Evolutionary conservation across 2,797 vertebrate species (phyloP).

Genomic region (Catamblyrhynchus diadema): DNA sequence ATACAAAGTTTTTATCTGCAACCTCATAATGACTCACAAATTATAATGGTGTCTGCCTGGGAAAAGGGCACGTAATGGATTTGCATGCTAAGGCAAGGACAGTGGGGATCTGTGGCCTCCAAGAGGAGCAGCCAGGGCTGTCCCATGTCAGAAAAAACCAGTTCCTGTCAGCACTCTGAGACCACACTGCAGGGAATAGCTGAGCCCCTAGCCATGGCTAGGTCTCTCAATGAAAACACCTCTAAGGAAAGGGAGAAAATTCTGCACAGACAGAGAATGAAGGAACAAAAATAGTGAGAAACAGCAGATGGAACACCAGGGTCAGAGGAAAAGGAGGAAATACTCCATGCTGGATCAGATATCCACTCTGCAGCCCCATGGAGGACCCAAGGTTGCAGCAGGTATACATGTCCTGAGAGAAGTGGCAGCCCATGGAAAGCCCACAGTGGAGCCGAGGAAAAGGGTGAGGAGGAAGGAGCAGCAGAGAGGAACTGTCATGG

Average conservation of each 20-base stretch:
- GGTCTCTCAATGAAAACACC: accelerated
- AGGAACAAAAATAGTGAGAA: neutral
- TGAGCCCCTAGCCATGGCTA: accelerated
- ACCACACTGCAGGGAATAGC: accelerated
- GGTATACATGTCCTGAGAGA: neutral
- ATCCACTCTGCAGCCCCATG: neutral
- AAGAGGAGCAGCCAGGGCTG: neutral
- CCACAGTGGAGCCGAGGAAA: neutral
- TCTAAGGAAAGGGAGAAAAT: neutral
- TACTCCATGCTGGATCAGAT: neutral
- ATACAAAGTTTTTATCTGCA: neutral
- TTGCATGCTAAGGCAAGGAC: accelerated
- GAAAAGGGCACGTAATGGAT: neutral
- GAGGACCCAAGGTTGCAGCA: accelerated
- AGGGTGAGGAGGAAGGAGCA: accelerated
- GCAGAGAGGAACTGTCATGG: neutral
- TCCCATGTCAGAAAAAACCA: accelerated
- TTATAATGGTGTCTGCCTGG: neutral
- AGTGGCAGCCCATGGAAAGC: neutral
- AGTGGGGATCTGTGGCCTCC: accelerated
- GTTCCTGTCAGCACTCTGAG: neutral
- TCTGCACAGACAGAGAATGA: neutral
- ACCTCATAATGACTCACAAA: neutral
- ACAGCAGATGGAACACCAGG: neutral
- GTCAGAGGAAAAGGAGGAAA: neutral